Conservation (phyloP, 2,797 vertebrate genomes). For the Rhodeus uyekii region DNA sequence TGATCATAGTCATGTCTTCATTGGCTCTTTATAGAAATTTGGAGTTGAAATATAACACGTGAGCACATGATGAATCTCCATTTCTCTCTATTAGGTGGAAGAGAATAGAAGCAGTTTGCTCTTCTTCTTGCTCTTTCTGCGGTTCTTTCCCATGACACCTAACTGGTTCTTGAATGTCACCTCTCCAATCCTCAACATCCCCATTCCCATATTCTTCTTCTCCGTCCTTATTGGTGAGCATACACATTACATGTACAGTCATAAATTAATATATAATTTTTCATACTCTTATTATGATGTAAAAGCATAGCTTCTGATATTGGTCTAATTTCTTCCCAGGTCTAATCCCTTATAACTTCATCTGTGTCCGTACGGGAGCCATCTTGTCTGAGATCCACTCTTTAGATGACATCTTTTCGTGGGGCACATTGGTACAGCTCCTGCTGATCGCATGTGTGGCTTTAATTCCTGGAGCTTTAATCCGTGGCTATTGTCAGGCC, state of each 20-base stretch:
- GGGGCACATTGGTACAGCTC: constrained; percentile 87
- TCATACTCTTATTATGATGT: not conserved
- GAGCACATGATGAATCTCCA: not conserved
- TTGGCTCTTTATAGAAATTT: not conserved
- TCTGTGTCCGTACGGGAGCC: constrained; percentile 94
- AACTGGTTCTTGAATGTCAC: constrained; percentile 99
- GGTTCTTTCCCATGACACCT: constrained; percentile 97
- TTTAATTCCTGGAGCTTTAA: constrained; percentile 88
- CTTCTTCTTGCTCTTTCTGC: constrained; percentile 95
- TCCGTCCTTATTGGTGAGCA: constrained; percentile 90
- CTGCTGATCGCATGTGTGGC: constrained; percentile 87
- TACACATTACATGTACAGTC: not conserved
- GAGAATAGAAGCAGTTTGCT: constrained; percentile 91
- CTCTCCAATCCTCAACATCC: constrained; percentile 95
- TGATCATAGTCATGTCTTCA: not conserved
- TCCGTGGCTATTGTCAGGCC: constrained; percentile 81
- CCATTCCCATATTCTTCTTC: constrained; percentile 89
- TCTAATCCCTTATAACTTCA: constrained; percentile 95
- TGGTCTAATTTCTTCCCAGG: constrained; percentile 70
- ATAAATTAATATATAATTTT: not conserved
- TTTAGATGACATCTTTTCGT: constrained; percentile 93
- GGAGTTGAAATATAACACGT: not conserved
- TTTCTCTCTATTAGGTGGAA: constrained; percentile 78
- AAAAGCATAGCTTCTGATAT: not conserved
- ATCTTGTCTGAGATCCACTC: constrained; percentile 91